Base-by-base conservation (phyloP, 2,113 vertebrate species). In the Neodontobutis hainanensis region DNA sequence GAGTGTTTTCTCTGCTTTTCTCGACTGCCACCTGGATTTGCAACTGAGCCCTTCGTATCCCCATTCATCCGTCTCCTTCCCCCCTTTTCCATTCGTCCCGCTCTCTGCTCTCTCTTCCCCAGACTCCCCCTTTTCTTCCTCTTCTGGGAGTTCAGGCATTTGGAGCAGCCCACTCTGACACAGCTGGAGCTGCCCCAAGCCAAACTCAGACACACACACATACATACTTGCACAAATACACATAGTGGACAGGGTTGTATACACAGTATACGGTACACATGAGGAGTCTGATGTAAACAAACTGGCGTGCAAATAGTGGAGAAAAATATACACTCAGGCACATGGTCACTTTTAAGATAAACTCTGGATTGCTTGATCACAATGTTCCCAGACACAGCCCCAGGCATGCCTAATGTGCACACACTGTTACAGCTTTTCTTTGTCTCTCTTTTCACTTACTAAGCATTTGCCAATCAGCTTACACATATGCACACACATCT, bases 101-200 rank as follows among this genome's bases (percentile, higher is more conserved):
- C 75, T 80, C 58, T 74, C 70, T 66, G 65, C 70, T 75, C 69
- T 55, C 75, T 83, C 70, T 64, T 44, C 70, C 73, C 73, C 82
- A 69, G 38, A 40, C 80, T 75, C 78, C 84, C 85, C 82, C 68
- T 78, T 73, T 86, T 83, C 80, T 88, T 78, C 83, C 87, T 90
- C 91, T 86, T 75, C 80, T 90, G 92, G 92, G 92, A 91, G 86
- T 93, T 90, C 66, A 93, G 87, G 91, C 92, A 92, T 93, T 92
- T 92, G 92, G 92, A 91, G 82, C 87, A 63, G 88, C 88, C 92
- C 92, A 92, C 87, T 88, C 88, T 92, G 92, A 92, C 92, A 93
- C 90, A 93, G 92, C 92, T 94, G 92, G 92, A 94, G 86, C 85
- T 79, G 82, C 82, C 86, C 91, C 92, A 93, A 94, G 88, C 90